phyloP scores from a whole-genome alignment of 2,797 vertebrate species.

The Hydrophis major region DNA sequence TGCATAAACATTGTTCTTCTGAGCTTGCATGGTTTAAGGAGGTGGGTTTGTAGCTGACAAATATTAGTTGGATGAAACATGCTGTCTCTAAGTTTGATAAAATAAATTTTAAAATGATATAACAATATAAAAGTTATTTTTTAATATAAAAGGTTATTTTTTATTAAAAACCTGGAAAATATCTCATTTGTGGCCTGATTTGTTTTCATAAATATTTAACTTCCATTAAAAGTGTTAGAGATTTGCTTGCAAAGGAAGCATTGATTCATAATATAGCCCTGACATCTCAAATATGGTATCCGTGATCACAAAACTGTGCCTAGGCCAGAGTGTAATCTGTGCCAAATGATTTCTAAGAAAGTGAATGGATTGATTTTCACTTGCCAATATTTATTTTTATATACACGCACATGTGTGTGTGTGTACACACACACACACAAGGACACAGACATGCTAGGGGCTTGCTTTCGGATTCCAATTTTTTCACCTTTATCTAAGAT shows the following conservation, averaged over 20 bases:
- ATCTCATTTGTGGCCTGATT: conserved; percentile 9
- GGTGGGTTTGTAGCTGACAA: background rate
- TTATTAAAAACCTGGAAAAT: background rate
- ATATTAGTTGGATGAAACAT: conserved; percentile 21
- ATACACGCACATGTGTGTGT: rapidly evolving
- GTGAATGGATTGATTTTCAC: background rate
- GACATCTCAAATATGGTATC: background rate
- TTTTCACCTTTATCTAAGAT: background rate
- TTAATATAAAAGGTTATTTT: conserved; percentile 8
- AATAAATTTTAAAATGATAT: conserved; percentile 31
- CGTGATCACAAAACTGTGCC: background rate
- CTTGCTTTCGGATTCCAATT: background rate
- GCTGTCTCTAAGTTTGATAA: background rate
- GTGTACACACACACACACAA: background rate
- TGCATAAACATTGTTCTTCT: background rate
- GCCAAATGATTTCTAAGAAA: background rate
- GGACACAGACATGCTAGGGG: background rate
- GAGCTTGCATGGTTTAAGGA: conserved; percentile 13
- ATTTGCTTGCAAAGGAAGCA: conserved; percentile 14
- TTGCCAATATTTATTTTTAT: background rate
- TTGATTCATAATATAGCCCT: background rate
- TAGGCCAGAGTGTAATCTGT: background rate
- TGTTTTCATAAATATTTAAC: conserved; percentile 5
- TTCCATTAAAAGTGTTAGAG: conserved; percentile 35
- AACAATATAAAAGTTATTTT: conserved; percentile 14